phyloP scores from a whole-genome alignment of 2,888 invertebrate species.

The Operophtera brumata region DNA sequence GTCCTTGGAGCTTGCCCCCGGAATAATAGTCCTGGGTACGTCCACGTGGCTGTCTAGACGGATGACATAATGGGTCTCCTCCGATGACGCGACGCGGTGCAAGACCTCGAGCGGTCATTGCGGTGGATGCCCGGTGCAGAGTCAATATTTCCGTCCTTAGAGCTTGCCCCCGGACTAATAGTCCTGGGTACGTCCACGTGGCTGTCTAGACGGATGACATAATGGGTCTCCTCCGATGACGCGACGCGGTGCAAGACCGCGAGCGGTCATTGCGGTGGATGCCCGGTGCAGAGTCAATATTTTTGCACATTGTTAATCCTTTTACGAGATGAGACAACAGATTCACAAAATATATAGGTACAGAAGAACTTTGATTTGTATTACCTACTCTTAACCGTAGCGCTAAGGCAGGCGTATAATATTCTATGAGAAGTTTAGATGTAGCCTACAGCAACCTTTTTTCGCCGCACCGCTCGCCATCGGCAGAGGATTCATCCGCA shows the following conservation, averaged over 20 bases:
- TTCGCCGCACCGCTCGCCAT: too few relatives aligned
- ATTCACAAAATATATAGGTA: conserved; percentile 2
- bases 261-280: conserved; percentile 10
- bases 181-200: conserved; percentile 8
- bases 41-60: conserved; percentile 35
- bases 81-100: conserved; percentile 26
- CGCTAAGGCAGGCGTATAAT: too few relatives aligned
- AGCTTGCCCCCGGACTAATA: too few relatives aligned
- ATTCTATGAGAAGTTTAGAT: too few relatives aligned
- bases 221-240: conserved; percentile 33
- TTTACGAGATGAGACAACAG: conserved; percentile 15
- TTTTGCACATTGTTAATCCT: conserved; percentile 20
- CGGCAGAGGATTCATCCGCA: too few relatives aligned
- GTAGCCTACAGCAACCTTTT: too few relatives aligned
- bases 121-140: conserved; percentile 6
- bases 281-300: conserved; percentile 13
- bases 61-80: conserved; percentile 38
- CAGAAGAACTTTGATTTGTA: too few relatives aligned
- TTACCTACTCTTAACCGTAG: too few relatives aligned
- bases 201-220: conserved; percentile 42
- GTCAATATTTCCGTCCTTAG: conserved; percentile 1
- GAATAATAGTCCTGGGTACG: not conserved
- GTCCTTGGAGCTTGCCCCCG: too few relatives aligned
- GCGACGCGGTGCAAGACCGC: conserved; percentile 17
- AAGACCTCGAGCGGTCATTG: conserved; percentile 13